Base-by-base conservation (phyloP, 2,888 invertebrate species). In the Heteromyza rotundicornis region DNA sequence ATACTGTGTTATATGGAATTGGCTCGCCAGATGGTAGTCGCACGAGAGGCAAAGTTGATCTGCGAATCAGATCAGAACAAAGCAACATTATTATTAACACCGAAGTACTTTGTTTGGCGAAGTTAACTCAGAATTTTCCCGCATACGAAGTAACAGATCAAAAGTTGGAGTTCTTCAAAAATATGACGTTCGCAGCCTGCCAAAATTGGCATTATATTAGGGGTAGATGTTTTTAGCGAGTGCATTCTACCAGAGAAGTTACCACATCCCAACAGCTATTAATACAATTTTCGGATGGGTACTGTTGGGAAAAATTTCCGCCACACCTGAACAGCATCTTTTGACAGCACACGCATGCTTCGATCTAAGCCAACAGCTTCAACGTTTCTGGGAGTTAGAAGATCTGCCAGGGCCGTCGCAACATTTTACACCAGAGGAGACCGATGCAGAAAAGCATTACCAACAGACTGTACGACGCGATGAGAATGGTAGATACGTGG, bases 321-420 rank as follows among this genome's bases (percentile, higher is more conserved):
- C 12, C 17, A 12, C 23, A 10, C n/a, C 20, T 2, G 12, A 44
- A 12, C 12, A 36, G 8, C 12, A 19, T 2, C 32, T 57, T 12
- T 8, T 12, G 12, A 57, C 51, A 10, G 8, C 49, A 27, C 53
- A 24, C 1, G 61, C 63, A n/a, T 16, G 44, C 27, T 12, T 44
- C 10, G 44, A 57, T 5, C 20, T 64, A 23, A 47, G 51, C 32
- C 10, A 54, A 10, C 64, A 65, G 8, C 59, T 68, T 2, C 56
- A 63, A 19, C 47, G 49, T 3, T 66, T 66, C 50, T 68, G 66
- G 63, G 57, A 66, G 19, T 50, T 35, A 1, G 68, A 68, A 56
- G n/a, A n/a, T n/a, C n/a, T n/a, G n/a, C n/a, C n/a, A n/a, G n/a
- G n/a, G n/a, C n/a, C n/a, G n/a, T n/a, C n/a, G n/a, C n/a, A n/a